phyloP scores from a whole-genome alignment of 2,797 vertebrate genomes.

The Phataginus tetradactyla region DNA sequence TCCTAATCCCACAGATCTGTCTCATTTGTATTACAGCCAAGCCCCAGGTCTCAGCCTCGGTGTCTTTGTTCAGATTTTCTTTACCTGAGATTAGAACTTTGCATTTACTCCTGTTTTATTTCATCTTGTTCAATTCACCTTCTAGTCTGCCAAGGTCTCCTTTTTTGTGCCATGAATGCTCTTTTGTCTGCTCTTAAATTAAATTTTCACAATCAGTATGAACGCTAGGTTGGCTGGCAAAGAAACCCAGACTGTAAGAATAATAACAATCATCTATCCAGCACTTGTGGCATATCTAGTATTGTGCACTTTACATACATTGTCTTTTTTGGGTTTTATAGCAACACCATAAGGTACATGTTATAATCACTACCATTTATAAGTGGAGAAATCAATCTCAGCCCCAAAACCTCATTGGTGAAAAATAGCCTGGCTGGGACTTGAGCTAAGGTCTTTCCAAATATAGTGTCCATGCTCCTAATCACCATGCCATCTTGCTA shows the following conservation, averaged over 20 bases:
- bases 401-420: not conserved
- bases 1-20: not conserved
- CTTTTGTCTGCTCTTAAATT: conserved; percentile 69
- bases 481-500: not conserved
- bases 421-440: not conserved
- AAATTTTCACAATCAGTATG: conserved; percentile 55
- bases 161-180: conserved; percentile 56
- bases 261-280: not conserved
- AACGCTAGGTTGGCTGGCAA: conserved; percentile 23
- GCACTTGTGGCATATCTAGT: not conserved
- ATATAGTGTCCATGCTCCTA: not conserved
- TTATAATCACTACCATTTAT: not conserved
- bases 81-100: conserved; percentile 41
- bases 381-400: not conserved
- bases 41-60: not conserved
- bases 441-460: not conserved
- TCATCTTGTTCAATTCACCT: conserved; percentile 56
- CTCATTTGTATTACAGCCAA: not conserved
- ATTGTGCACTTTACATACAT: not conserved
- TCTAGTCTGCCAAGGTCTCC: conserved; percentile 41
- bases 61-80: conserved; percentile 67
- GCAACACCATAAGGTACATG: not conserved
- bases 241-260: not conserved
- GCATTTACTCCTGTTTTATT: conserved; percentile 63
- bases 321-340: conserved; percentile 7